phyloP scores from a whole-genome alignment of 2,113 vertebrate species.

The Sinocyclocheilus rhinocerous region DNA sequence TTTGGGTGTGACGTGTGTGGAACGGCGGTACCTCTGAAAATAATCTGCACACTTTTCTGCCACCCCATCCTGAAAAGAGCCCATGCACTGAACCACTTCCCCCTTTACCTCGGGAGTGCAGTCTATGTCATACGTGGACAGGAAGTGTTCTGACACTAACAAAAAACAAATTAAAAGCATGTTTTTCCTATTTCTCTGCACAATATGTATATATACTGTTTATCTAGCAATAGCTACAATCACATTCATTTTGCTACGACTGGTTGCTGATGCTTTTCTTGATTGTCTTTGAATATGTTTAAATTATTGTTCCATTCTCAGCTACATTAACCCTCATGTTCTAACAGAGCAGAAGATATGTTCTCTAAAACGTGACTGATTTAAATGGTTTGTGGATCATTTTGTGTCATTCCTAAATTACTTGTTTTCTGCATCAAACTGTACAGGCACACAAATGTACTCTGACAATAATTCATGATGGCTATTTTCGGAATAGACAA shows the following conservation, averaged over 20 bases:
- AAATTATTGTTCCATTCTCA: constrained; percentile 24
- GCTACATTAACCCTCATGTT: neutral
- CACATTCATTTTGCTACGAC: neutral
- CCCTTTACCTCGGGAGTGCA: constrained; percentile 83
- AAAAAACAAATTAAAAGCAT: constrained; percentile 1
- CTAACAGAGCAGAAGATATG: neutral
- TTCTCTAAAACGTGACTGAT: neutral
- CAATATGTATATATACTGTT: neutral
- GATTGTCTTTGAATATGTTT: constrained; percentile 6
- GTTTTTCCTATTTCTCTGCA: neutral
- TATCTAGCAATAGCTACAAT: neutral
- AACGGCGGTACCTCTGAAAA: constrained; percentile 90
- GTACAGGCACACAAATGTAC: neutral
- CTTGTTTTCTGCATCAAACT: neutral
- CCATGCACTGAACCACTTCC: constrained; percentile 93
- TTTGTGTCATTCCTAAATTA: neutral
- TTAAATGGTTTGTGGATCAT: neutral
- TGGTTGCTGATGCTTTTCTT: constrained; percentile 12
- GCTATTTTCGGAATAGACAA: neutral
- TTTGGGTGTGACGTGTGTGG: constrained; percentile 92
- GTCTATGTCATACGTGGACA: constrained; percentile 86
- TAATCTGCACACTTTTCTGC: constrained; percentile 95
- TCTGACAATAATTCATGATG: neutral
- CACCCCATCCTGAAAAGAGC: constrained; percentile 93
- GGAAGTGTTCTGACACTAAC: constrained; percentile 91